Evolutionary conservation across 2,113 vertebrate genomes (phyloP).

Genomic region (Cinclus cinclus): DNA sequence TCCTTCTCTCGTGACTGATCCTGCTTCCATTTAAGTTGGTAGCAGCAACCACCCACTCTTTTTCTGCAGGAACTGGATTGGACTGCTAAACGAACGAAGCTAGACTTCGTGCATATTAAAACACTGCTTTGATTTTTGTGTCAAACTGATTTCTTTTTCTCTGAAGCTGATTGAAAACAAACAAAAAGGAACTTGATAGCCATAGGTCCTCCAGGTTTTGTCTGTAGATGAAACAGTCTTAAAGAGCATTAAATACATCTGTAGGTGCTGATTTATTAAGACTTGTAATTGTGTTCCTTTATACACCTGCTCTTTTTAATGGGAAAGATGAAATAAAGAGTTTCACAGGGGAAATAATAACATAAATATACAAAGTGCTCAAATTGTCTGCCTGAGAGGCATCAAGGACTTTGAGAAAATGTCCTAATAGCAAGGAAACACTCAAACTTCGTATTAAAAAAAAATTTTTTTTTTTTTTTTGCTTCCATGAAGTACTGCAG

Average conservation of each 20-base stretch:
- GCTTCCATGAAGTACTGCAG: not conserved
- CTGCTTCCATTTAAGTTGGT: conserved; percentile 23
- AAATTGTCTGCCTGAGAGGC: not conserved
- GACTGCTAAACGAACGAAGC: conserved; percentile 24
- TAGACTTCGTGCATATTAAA: conserved; percentile 37
- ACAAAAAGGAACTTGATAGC: conserved; percentile 20
- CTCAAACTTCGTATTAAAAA: not conserved
- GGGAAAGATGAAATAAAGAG: not conserved
- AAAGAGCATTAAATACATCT: not conserved
- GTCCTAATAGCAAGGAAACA: not conserved
- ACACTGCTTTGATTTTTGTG: not conserved
- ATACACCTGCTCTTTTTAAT: conserved; percentile 7
- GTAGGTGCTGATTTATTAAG: conserved; percentile 24
- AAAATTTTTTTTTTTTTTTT: not conserved
- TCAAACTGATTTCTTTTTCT: conserved; percentile 1
- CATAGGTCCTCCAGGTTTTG: not conserved
- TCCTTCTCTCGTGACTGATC: conserved; percentile 13
- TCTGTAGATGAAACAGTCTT: not conserved
- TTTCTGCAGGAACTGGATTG: conserved; percentile 20
- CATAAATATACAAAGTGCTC: not conserved
- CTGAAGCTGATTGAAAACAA: conserved; percentile 27
- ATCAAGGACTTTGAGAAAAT: not conserved
- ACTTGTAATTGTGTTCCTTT: conserved; percentile 18
- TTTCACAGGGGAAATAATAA: not conserved
- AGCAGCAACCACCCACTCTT: conserved; percentile 15